Evolutionary conservation across 2,797 vertebrate species (phyloP).

Genomic region (Alfaro cultratus): DNA sequence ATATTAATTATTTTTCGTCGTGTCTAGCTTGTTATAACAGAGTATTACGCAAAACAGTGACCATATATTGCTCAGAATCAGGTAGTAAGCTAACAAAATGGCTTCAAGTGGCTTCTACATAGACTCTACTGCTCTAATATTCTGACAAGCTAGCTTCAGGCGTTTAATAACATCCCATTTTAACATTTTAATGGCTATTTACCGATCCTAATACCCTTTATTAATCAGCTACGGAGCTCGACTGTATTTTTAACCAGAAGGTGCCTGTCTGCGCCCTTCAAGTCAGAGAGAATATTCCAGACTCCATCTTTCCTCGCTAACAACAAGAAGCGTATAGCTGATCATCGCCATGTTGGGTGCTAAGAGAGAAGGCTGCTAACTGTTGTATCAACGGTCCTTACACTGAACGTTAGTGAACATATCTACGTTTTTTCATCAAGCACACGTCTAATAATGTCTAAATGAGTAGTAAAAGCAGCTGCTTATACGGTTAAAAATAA

Average conservation of each 20-base stretch:
- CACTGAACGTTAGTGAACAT: not conserved
- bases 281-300: slow-evolving; percentile 63
- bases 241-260: not conserved
- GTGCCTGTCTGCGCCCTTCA: not conserved
- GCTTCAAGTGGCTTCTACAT: slow-evolving; percentile 62
- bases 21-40: rapidly evolving
- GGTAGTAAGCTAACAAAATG: slow-evolving; percentile 63
- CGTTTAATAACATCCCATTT: not conserved
- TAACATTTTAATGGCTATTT: rapidly evolving
- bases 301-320: slow-evolving; percentile 79
- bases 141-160: slow-evolving; percentile 7
- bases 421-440: not conserved
- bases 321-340: slow-evolving; percentile 64
- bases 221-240: rapidly evolving
- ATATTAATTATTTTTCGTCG: rapidly evolving
- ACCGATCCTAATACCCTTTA: rapidly evolving
- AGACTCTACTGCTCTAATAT: slow-evolving; percentile 17
- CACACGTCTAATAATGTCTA: rapidly evolving
- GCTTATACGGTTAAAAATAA: not conserved
- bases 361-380: slow-evolving; percentile 30
- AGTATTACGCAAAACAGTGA: not conserved
- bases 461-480: not conserved
- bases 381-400: not conserved
- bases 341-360: slow-evolving; percentile 70
- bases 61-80: not conserved